Base-by-base conservation (phyloP, 2,888 invertebrate species). In the Tromatobia lineatoria region DNA sequence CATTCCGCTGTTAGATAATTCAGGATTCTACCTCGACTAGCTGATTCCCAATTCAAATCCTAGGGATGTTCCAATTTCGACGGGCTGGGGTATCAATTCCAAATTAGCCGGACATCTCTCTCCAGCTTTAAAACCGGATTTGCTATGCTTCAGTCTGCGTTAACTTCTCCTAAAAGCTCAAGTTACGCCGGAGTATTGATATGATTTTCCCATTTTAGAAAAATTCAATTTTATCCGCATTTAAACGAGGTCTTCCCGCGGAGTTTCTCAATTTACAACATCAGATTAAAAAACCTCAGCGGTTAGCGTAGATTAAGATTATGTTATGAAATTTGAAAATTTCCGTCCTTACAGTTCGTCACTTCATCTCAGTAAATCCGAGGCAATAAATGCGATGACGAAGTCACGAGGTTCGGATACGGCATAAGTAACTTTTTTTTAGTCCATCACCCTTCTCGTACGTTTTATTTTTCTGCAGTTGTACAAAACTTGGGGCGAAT, bases 41-140 rank as follows among this genome's bases (percentile, higher is more conserved):
- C 77, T 86, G 75, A 86, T 85, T 86, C 77, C 76, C 82, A 69
- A 87, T 86, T 85, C 67, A 81, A 85, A 82, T 75, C 80, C 80
- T 20, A n/a, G 61, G 78, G 78, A 71, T 86, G 85, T 85, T 84
- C 86, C 83, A 86, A 86, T 87, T 81, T 82, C 70, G 82, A 66
- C 79, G 69, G 70, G 70, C 54, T 75, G 52, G 71, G 61, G 80
- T 86, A 86, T 87, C 83, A 85, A 86, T 85, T 85, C 45, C 71
- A 69, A 80, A 87, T 85, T 84, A 87, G 70, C 83, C 74, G 50
- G 57, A 79, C 66, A 74, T 66, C 61, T 79, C 73, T 57, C 50
- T 71, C 83, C 71, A 81, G 79, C 79, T 83, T 86, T 85, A 84
- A 81, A 86, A 81, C 82, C 77, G 67, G 80, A 86, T 86, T 85